Conservation (phyloP, 2,797 vertebrate species). For the Pithecia hirsuta region DNA sequence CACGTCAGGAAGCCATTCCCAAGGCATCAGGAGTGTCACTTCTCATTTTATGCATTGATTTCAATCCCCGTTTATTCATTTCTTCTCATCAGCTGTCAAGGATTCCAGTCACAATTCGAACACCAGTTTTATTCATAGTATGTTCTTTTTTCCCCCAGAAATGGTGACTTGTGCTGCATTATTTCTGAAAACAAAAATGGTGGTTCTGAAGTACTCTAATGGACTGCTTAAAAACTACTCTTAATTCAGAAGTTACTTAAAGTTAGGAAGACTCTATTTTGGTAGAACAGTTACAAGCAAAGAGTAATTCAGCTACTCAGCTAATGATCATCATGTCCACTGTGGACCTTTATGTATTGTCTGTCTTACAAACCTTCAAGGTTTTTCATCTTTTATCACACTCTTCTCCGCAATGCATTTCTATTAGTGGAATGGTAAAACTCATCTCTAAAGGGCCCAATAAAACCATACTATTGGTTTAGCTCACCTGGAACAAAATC, state of each 20-base stretch:
- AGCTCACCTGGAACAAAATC: constrained; percentile 13
- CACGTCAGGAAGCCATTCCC: background rate
- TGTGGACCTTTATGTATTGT: background rate
- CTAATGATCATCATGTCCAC: constrained; percentile 42
- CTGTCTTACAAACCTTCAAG: constrained; percentile 11
- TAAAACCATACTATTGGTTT: constrained; percentile 3
- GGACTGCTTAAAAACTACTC: constrained; percentile 34
- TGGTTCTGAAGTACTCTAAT: constrained; percentile 45
- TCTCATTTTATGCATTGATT: background rate
- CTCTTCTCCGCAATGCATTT: constrained; percentile 19
- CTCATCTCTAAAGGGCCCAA: constrained; percentile 22
- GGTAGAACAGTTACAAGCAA: constrained; percentile 4
- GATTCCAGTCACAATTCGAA: background rate
- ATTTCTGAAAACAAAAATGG: constrained; percentile 13
- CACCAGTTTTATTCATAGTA: background rate
- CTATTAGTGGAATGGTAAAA: constrained; percentile 49
- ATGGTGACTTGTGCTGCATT: background rate
- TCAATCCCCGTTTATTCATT: background rate
- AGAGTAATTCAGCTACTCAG: constrained; percentile 38
- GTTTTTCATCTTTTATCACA: constrained; percentile 48
- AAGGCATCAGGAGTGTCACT: background rate
- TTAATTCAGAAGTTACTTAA: constrained; percentile 52
- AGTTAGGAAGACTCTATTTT: constrained; percentile 34
- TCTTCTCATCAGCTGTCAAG: constrained; percentile 7
- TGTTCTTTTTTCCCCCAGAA: background rate